phyloP scores from a whole-genome alignment of 2,888 invertebrate genomes.

The Fragum whitleyi region DNA sequence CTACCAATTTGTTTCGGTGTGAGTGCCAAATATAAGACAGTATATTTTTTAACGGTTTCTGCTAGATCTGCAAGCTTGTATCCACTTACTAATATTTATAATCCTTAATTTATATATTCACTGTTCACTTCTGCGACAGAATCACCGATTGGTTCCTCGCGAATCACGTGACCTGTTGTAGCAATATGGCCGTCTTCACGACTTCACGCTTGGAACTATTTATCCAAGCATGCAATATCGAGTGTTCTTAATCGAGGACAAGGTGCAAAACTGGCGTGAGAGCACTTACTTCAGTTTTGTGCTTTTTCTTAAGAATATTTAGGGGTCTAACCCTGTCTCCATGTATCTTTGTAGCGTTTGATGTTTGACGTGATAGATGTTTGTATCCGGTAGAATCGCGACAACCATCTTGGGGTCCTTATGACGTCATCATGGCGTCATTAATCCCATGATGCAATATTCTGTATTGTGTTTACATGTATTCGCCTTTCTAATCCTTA shows the following conservation, averaged over 20 bases:
- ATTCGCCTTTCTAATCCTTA: conserved; percentile 10
- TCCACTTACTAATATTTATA: conserved; percentile 24
- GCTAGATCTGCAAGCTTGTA: conserved; percentile 2
- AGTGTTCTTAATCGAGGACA: conserved; percentile 42
- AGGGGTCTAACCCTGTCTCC: conserved; percentile 23
- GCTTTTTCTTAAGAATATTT: too few species aligned
- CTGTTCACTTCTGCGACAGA: conserved; percentile 27
- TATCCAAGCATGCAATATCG: conserved; percentile 48
- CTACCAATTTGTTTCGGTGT: too few species aligned
- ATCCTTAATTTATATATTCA: conserved; percentile 18
- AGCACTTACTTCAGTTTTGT: too few species aligned
- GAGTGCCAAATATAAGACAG: too few species aligned
- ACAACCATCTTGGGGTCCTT: conserved; percentile 6
- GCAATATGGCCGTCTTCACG: conserved; percentile 32
- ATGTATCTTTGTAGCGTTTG: conserved; percentile 10
- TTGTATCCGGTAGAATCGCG: conserved; percentile 1
- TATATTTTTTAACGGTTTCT: not conserved
- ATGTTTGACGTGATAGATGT: not conserved
- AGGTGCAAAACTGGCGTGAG: too few species aligned
- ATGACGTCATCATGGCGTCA: conserved; percentile 3
- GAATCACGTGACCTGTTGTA: conserved; percentile 18
- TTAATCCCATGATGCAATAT: conserved; percentile 22
- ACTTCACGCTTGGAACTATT: conserved; percentile 40
- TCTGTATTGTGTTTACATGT: not conserved
- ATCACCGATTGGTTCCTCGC: conserved; percentile 7